Evolutionary conservation across 2,888 invertebrate species (phyloP), one percentile per base, ranked within the genome.

Genomic region (Gortyna flavago): DNA sequence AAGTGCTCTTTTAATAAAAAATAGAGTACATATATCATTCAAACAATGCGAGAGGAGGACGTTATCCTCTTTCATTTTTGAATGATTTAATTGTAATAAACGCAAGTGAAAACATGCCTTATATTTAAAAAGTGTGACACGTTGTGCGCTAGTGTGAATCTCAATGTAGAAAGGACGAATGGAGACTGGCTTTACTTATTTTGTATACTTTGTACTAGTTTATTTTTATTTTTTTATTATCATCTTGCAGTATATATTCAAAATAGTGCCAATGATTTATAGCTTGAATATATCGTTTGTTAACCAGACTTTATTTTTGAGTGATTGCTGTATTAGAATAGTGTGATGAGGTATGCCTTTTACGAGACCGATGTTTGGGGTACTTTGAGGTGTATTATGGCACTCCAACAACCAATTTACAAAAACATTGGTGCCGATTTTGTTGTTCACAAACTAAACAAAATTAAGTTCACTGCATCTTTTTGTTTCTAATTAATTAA

Each of bases 91-190:
- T 29, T 18, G 5, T 69, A 61, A 13, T 72, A 68, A 80, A 71
- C 65, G 84, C 79, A 84, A 86, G 81, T 87, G 77, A 29, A 80
- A 38, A 61, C 16, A 3, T 25, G 38, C 64, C 79, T 80, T 73
- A 77, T 76, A 77, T 64, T 83, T 83, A 61, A 77, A 77, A 82
- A 72, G n/a, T 78, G 44, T 72, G 77, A 75, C 79, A 71, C 51
- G 54, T 66, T 72, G 80, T 71, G 71, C 70, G 67, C 79, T 69
- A 67, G 74, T 85, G 67, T 81, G 87, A 88, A 88, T 88, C 88
- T 87, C 89, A 81, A 32, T 74, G 11, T 75, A 79, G 62, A 75
- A 79, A 29, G 69, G 54, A 74, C 35, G 44, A 69, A 59, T 75
- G 68, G 79, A 78, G 68, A 87, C 67, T 62, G 73, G 70, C 72